phyloP scores from a whole-genome alignment of 2,888 invertebrate species.

The Drosophila kambysellisi region DNA sequence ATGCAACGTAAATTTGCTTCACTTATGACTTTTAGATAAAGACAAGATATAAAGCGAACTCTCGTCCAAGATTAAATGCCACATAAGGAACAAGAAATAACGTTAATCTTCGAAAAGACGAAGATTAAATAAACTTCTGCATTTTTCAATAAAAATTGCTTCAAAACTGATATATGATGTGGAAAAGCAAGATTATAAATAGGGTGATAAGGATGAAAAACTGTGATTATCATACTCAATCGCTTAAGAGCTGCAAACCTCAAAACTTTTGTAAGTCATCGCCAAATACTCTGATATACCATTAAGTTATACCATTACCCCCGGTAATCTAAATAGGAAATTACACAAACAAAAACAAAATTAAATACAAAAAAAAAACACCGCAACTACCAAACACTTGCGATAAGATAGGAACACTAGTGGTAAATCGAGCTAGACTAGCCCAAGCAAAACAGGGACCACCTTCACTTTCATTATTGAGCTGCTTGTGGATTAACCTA shows the following conservation, averaged over 20 bases:
- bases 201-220: background rate
- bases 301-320: background rate
- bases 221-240: background rate
- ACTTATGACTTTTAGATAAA: background rate
- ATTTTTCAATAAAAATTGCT: background rate
- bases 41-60: background rate
- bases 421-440: constrained; percentile 14
- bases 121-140: background rate
- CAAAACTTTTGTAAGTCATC: background rate
- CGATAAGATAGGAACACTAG: constrained; percentile 65
- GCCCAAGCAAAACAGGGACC: constrained; percentile 9
- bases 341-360: constrained; percentile 1
- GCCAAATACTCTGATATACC: background rate
- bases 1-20: constrained; percentile 13
- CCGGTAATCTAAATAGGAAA: background rate
- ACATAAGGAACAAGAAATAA: background rate
- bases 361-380: background rate
- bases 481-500: constrained; percentile 67
- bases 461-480: constrained; percentile 52
- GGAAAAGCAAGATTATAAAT: background rate
- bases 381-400: constrained; percentile 9
- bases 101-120: background rate
- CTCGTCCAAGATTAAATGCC: too few species aligned
- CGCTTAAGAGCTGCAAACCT: background rate
- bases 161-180: background rate